These are phyloP conservation scores for Pristis pectinata DNA, from an alignment of 2,797 vertebrate genomes.

Conservation along the genomic window DNA sequence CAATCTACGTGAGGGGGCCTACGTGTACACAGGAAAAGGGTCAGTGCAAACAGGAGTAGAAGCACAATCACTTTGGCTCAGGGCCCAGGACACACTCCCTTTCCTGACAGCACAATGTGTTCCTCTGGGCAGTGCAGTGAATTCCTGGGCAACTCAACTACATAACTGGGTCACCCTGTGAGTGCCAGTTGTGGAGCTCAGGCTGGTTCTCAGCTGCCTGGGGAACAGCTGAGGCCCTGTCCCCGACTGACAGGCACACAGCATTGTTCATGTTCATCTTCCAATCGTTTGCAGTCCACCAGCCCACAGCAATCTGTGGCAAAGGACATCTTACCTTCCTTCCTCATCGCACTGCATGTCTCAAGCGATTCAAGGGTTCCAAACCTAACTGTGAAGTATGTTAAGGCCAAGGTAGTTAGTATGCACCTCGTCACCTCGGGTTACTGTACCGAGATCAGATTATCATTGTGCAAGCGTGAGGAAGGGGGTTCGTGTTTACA, in stretches of 20 bases:
- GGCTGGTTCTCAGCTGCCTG: background rate
- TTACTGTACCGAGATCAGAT: background rate
- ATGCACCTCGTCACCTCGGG: background rate
- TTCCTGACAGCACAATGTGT: slow-evolving; percentile 21
- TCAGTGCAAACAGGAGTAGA: background rate
- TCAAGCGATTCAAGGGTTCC: background rate
- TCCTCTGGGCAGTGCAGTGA: background rate
- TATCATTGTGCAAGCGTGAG: background rate
- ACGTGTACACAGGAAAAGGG: background rate
- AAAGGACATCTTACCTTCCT: background rate
- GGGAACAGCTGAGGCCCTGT: background rate
- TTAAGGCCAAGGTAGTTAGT: background rate
- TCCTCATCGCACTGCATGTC: too few relatives aligned
- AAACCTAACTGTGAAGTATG: background rate
- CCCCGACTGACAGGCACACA: background rate
- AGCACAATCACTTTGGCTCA: background rate
- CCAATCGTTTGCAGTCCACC: background rate
- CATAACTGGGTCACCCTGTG: background rate
- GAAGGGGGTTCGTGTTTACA: background rate
- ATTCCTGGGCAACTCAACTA: background rate
- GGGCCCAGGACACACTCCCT: background rate
- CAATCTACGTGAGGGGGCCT: background rate
- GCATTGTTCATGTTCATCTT: background rate
- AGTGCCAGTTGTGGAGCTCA: background rate
- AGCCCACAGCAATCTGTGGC: background rate